phyloP scores from a whole-genome alignment of 2,113 vertebrate species.

The Hymenochirus boettgeri region DNA sequence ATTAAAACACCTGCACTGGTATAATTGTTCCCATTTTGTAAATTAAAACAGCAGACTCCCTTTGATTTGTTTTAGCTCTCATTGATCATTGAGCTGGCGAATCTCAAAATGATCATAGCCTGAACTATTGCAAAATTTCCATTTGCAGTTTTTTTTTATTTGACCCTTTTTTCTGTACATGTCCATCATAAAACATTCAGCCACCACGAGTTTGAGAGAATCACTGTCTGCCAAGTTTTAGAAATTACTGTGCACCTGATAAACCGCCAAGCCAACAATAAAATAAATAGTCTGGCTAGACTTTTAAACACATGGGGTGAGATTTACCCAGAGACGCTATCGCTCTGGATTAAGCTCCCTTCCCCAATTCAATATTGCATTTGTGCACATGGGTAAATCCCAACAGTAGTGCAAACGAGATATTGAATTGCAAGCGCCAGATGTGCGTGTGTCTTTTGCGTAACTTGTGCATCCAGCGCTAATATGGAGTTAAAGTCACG shows the following conservation, averaged over 20 bases:
- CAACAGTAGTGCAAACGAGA: no score
- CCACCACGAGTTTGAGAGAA: background rate
- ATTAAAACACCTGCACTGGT: conserved; percentile 43
- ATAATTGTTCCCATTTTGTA: conserved; percentile 28
- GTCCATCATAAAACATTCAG: conserved; percentile 19
- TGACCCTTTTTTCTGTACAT: conserved; percentile 22
- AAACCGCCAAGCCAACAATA: conserved; percentile 8
- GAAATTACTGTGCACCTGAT: conserved; percentile 2
- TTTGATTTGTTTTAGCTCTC: conserved; percentile 18
- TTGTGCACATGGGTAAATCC: no score
- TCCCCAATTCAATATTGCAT: no score
- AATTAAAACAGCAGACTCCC: conserved; percentile 1
- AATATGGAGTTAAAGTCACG: no score
- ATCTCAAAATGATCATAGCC: no score
- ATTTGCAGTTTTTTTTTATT: conserved; percentile 28
- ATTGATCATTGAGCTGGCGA: conserved; percentile 11
- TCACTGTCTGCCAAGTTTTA: conserved; percentile 1
- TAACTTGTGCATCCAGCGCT: no score
- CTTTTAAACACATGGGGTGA: conserved; percentile 2
- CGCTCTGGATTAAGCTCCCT: no score
- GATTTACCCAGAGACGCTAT: no score
- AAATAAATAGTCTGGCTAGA: conserved; percentile 29
- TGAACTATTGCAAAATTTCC: no score
- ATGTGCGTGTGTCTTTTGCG: no score
- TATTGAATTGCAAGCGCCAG: no score